Base-by-base conservation (phyloP, 2,888 invertebrate species). In the Tenthredo mesomela region DNA sequence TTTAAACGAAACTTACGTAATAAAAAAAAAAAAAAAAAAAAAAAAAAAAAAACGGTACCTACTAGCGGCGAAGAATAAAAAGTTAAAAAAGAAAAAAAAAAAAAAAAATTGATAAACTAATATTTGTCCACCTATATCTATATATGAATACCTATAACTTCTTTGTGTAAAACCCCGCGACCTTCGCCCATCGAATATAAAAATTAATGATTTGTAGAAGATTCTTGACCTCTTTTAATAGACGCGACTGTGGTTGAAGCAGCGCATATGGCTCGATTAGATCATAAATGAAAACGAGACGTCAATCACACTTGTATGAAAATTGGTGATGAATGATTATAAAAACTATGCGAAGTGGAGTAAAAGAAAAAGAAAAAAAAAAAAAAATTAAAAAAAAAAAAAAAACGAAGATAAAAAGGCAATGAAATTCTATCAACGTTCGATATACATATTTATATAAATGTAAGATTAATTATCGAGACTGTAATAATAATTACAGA, bases 391-490 rank as follows among this genome's bases (percentile, higher is more conserved):
- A 1, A 6, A 70, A 37, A 1, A 6, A 73, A 29, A 73, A 0
- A 21, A 43, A 73, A 21, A 43, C 9, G 21, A 71, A 33, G 1
- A 33, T 33, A 15, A 12, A 12, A 43, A 40, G 43, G 40, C 43
- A 73, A 73, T 73, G 73, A 73, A 73, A 43, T 73, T 73, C 43
- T 43, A 73, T 73, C 73, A 73, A 40, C 73, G 73, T 73, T 73
- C 73, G 73, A 73, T 54, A 54, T 33, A 50, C 33, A 29, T 43
- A 21, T 12, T n/a, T 50, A 33, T 29, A 54, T 43, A 67, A 0
- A 67, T 50, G 25, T 77, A 77, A 29, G 29, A 77, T 29, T n/a
- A n/a, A n/a, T 77, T 54, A 18, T 77, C 54, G 33, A 50, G 50
- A 50, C 77, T 77, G 77, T 77, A 75, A 75, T 75, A 4, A 33